Percentiles rank a stretch among this genome's conserved stretches.
phyloP scores from a whole-genome alignment of 2,113 vertebrate species.

The Polypterus bichir region DNA sequence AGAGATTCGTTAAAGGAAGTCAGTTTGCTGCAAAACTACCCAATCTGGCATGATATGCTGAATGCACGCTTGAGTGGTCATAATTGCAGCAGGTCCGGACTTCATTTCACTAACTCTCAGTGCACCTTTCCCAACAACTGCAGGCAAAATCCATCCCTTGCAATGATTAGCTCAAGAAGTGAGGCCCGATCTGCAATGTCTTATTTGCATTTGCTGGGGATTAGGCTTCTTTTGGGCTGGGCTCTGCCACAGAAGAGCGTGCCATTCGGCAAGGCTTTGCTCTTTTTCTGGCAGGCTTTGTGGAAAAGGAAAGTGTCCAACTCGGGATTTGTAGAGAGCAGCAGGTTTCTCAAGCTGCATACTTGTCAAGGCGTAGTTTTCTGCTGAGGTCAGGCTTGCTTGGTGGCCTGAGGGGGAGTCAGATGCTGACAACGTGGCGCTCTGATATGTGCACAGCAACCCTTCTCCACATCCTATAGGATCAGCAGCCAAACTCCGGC shows the following conservation, averaged over 20 bases:
- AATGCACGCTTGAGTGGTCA: conserved; percentile 61
- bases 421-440: too few relatives aligned
- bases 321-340: conserved; percentile 18
- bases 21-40: conserved; percentile 68
- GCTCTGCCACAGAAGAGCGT: conserved; percentile 24
- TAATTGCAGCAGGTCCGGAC: conserved; percentile 62
- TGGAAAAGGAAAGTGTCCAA: conserved; percentile 5
- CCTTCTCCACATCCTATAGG: too few relatives aligned
- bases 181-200: conserved; percentile 42
- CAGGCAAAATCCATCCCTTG: conserved; percentile 46
- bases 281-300: conserved; percentile 19
- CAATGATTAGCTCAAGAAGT: conserved; percentile 60
- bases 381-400: too few relatives aligned
- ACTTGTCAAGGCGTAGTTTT: too few relatives aligned
- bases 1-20: conserved; percentile 65
- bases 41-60: conserved; percentile 65
- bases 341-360: conserved; percentile 2
- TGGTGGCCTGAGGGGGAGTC: too few relatives aligned
- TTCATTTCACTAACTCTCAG: conserved; percentile 56
- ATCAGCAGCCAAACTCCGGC: too few relatives aligned
- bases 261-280: conserved; percentile 23
- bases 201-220: conserved; percentile 46
- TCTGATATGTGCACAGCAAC: too few relatives aligned
- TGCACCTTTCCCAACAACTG: conserved; percentile 59
- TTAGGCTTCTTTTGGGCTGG: conserved; percentile 28